A percentile compares a stretch with the other conserved stretches of the same genome.
Conservation (phyloP, 2,113 vertebrate species). For the Notarius quadriscutis region DNA sequence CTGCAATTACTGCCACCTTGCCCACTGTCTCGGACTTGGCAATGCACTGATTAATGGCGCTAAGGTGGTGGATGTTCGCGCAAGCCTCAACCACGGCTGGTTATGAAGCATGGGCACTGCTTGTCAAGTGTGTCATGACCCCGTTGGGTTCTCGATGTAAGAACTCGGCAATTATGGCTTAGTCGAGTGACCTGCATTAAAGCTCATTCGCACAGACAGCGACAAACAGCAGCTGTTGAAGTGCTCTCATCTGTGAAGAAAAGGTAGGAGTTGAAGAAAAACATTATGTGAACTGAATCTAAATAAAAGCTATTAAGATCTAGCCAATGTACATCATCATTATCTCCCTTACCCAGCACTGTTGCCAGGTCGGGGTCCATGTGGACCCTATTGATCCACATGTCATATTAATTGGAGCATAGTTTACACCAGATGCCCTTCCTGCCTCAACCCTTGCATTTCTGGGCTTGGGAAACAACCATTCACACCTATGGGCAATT, state of each 20-base stretch:
- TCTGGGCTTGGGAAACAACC: too few species aligned
- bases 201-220: conserved; percentile 31
- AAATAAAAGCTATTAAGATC: neutral
- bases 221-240: neutral
- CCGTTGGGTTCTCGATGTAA: conserved; percentile 12
- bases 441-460: too few species aligned
- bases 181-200: conserved; percentile 28
- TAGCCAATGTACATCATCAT: neutral
- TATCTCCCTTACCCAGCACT: too few species aligned
- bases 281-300: neutral
- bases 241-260: conserved; percentile 1
- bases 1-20: conserved; percentile 59
- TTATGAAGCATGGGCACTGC: conserved; percentile 27
- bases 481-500: too few species aligned
- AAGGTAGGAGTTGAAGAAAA: neutral
- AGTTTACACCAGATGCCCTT: too few species aligned
- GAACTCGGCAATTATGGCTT: conserved; percentile 45
- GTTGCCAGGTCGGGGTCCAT: too few species aligned
- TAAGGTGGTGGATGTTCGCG: conserved; percentile 39
- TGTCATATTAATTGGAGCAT: too few species aligned
- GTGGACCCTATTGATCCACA: too few species aligned
- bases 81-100: conserved; percentile 1
- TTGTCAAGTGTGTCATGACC: conserved; percentile 46
- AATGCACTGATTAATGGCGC: conserved; percentile 49
- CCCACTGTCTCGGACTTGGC: conserved; percentile 43